Evolutionary conservation across 2,888 invertebrate species (phyloP).

Genomic region (Ellobium chinense): DNA sequence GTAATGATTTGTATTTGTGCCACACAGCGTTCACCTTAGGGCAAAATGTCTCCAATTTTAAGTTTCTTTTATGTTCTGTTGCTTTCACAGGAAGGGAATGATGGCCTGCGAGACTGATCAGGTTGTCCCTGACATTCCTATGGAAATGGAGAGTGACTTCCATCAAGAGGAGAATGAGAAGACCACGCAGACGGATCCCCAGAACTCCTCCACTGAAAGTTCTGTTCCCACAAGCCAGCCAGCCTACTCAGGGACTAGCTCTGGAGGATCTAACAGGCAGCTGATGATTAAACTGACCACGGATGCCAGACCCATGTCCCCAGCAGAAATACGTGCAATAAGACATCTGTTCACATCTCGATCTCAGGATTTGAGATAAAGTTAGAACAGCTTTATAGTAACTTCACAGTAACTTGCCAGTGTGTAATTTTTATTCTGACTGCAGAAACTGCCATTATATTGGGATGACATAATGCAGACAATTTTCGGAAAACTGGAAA

Average conservation of each 20-base stretch:
- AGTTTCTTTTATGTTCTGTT: too few relatives aligned
- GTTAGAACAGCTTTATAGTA: too few relatives aligned
- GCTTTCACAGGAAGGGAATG: slow-evolving; percentile 42
- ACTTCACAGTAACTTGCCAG: too few relatives aligned
- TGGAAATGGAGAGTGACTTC: slow-evolving; percentile 7
- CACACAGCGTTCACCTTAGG: too few relatives aligned
- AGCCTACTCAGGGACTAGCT: background rate
- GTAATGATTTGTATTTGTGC: too few relatives aligned
- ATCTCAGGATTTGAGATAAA: background rate
- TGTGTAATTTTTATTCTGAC: too few relatives aligned
- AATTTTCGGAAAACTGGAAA: too few relatives aligned
- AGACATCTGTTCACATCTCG: slow-evolving; percentile 55
- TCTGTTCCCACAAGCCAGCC: background rate
- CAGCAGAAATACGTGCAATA: slow-evolving; percentile 64
- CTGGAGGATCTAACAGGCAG: slow-evolving; percentile 10
- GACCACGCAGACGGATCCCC: slow-evolving; percentile 11
- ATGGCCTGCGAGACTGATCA: slow-evolving; percentile 47
- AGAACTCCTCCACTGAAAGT: background rate
- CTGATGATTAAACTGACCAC: slow-evolving; percentile 56
- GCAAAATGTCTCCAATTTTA: too few relatives aligned
- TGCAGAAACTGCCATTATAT: too few relatives aligned
- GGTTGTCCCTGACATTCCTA: slow-evolving; percentile 37
- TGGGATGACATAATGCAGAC: too few relatives aligned
- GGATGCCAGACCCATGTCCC: slow-evolving; percentile 70
- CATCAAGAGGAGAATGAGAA: slow-evolving; percentile 25